Conservation (phyloP, 2,113 vertebrate species). For the Athene noctua region DNA sequence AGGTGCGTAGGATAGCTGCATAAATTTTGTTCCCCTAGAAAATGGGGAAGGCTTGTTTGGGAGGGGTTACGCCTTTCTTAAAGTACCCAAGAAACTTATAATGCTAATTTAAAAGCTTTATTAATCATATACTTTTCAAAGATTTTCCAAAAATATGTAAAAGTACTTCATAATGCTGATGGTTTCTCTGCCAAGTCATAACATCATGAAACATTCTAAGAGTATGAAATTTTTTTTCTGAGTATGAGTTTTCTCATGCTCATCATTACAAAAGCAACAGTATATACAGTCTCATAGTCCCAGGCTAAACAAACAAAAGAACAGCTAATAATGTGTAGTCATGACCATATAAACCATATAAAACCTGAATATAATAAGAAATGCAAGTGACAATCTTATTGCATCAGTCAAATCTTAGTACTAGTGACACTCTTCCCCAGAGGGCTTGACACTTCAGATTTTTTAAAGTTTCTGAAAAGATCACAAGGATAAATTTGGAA, state of each 20-base stretch:
- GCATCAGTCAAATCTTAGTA: neutral
- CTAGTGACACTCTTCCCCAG: neutral
- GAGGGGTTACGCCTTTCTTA: neutral
- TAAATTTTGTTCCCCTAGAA: neutral
- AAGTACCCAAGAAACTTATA: neutral
- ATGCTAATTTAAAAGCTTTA: neutral
- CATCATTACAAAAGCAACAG: neutral
- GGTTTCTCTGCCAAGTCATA: neutral
- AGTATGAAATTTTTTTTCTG: neutral
- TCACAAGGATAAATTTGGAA: slow-evolving; percentile 29
- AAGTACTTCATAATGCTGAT: neutral
- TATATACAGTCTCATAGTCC: neutral
- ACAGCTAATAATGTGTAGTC: neutral
- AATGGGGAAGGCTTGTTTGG: neutral
- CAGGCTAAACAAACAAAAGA: neutral
- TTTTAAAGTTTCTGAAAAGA: neutral
- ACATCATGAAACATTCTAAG: neutral
- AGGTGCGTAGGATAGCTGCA: neutral
- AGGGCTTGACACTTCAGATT: neutral
- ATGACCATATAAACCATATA: neutral
- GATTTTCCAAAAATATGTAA: neutral
- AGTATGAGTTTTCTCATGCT: neutral
- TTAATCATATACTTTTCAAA: neutral
- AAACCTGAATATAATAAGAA: neutral
- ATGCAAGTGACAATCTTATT: neutral